Evolutionary conservation across 2,113 vertebrate species (phyloP), one percentile per base, ranked within the genome.

Genomic region (Amia ocellicauda): DNA sequence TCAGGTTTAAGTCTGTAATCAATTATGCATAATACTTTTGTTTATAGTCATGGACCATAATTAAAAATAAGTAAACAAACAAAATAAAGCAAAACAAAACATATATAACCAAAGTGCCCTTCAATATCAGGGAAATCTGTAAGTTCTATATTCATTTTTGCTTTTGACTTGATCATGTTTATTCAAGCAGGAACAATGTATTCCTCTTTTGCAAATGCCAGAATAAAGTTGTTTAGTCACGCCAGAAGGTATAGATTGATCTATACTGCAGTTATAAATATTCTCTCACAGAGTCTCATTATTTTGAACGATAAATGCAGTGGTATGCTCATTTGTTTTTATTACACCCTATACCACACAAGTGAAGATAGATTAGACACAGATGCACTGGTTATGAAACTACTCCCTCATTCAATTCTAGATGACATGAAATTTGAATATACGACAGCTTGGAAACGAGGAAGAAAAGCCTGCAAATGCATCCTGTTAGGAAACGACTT

Each of bases 361-460:
- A 79, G 81, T 74, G 68, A 78, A 82, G 78, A 84, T 63, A 62
- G 70, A 81, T 80, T 70, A 77, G 74, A 72, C 63, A 47, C 54
- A 72, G 68, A 69, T 62, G 58, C 50, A 54, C 16, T 69, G 41
- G 22, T 61, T 70, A 50, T 60, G 29, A 75, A 73, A 72, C 66
- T 5, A 62, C 28, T 36, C 27, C 20, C 7, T 24, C 47, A 66
- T 65, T 42, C 53, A 56, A 56, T 55, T 62, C 68, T 45, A 23
- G 58, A 26, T 29, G 65, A 27, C 59, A 50, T 7, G 31, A 11
- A 26, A 47, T 29, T 17, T 56, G 53, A 56, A 28, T 28, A 27
- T 56, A 26, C 16, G 16, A 28, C 27, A 14, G 29, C 53, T 19
- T 36, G 5, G 29, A 56, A 31, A 56, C 27, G 11, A 19, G 53